A percentile compares a stretch with the other conserved stretches of the same genome.
These are phyloP conservation scores for Hemichromis elongatus DNA, from an alignment of 2,113 vertebrate genomes.

Conservation along the genomic window DNA sequence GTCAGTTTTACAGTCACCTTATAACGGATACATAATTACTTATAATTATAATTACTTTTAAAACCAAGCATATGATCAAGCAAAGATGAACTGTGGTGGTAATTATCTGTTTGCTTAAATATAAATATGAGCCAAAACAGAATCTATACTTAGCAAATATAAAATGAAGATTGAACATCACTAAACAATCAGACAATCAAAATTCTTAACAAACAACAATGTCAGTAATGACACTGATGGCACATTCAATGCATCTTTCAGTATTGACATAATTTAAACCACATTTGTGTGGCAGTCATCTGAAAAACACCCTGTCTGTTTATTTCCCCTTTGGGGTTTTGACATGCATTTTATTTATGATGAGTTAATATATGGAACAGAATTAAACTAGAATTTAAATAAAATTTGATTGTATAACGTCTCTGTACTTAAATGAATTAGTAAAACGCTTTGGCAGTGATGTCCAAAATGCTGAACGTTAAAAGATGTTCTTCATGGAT, in stretches of 20 bases:
- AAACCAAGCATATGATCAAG: neutral
- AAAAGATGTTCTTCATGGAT: conserved; percentile 45
- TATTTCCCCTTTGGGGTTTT: neutral
- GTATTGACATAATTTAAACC: neutral
- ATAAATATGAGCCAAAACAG: neutral
- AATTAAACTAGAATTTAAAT: conserved; percentile 21
- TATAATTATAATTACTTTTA: neutral
- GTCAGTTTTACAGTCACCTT: neutral
- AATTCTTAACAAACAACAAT: neutral
- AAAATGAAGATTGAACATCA: neutral
- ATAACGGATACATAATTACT: neutral
- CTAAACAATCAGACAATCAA: neutral
- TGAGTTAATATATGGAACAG: neutral
- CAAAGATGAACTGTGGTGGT: neutral
- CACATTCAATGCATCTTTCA: neutral
- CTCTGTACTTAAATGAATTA: conserved; percentile 38
- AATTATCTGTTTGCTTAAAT: neutral
- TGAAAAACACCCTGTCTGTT: neutral
- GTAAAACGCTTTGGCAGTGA: conserved; percentile 23
- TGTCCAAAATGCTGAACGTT: conserved; percentile 33
- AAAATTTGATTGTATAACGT: conserved; percentile 13
- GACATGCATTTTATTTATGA: neutral
- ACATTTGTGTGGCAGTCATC: neutral
- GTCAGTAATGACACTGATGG: neutral
- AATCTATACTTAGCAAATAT: neutral